Evolutionary conservation across 1,140 invertebrate species (phyloP).

Genomic region (Musca vetustissima): DNA sequence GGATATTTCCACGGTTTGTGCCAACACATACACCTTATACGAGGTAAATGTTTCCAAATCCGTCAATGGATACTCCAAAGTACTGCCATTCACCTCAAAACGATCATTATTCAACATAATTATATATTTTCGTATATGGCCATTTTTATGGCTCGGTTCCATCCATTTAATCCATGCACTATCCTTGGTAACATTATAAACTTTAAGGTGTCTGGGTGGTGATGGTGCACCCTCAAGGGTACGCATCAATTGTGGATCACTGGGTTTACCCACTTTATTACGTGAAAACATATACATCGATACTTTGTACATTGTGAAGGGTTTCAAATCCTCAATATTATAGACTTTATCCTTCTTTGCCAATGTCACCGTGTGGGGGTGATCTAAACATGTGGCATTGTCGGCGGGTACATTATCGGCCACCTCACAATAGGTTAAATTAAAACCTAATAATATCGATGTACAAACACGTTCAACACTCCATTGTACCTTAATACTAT

Average conservation of each 20-base stretch:
- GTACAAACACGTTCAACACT: conserved; percentile 39
- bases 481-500: conserved; percentile 42
- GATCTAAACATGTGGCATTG: not conserved
- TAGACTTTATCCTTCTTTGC: conserved; percentile 22
- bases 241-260: conserved; percentile 19
- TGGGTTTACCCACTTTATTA: conserved; percentile 24
- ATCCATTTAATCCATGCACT: conserved; percentile 23
- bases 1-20: conserved; percentile 13
- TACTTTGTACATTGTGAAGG: conserved; percentile 25
- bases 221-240: conserved; percentile 26
- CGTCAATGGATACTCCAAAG: not conserved
- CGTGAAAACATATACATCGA: conserved; percentile 28
- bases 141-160: conserved; percentile 24
- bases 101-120: conserved; percentile 22
- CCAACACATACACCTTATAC: conserved; percentile 28
- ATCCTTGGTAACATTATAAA: conserved; percentile 4
- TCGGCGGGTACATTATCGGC: conserved; percentile 23
- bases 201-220: conserved; percentile 22
- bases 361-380: not conserved
- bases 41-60: conserved; percentile 25
- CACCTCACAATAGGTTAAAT: conserved; percentile 45
- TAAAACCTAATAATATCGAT: conserved; percentile 44
- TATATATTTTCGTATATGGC: conserved; percentile 27
- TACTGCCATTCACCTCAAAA: conserved; percentile 13
- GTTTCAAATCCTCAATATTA: conserved; percentile 23